Evolutionary conservation across 2,113 vertebrate species (phyloP).

Genomic region (Tragelaphus buxtoni): DNA sequence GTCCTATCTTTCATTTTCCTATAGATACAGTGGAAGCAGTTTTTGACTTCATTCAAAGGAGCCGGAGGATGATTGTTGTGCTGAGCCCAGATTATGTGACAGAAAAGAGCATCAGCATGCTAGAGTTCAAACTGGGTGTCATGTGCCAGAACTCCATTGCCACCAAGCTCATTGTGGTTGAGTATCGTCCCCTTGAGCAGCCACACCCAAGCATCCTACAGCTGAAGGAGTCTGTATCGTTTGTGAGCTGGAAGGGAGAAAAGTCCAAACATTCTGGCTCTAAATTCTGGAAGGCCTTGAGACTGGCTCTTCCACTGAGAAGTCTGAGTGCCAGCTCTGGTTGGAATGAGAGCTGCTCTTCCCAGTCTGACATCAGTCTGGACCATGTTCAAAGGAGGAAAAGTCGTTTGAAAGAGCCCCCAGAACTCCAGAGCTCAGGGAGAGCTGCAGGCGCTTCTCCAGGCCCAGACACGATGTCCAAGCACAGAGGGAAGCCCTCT

Average conservation of each 20-base stretch:
- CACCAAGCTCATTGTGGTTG: slow-evolving; percentile 85
- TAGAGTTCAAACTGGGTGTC: slow-evolving; percentile 92
- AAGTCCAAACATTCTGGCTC: slow-evolving; percentile 83
- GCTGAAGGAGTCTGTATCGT: slow-evolving; percentile 84
- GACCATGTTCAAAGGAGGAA: slow-evolving; percentile 77
- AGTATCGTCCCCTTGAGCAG: slow-evolving; percentile 83
- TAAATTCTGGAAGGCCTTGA: slow-evolving; percentile 90
- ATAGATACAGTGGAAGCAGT: slow-evolving; percentile 88
- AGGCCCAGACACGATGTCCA: not conserved
- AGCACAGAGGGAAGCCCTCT: slow-evolving; percentile 71
- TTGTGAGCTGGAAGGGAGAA: slow-evolving; percentile 87
- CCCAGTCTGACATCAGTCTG: slow-evolving; percentile 90
- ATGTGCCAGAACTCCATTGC: slow-evolving; percentile 86
- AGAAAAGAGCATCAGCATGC: slow-evolving; percentile 91
- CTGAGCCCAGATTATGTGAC: slow-evolving; percentile 88
- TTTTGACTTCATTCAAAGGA: slow-evolving; percentile 89
- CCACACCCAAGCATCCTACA: slow-evolving; percentile 83
- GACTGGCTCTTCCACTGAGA: slow-evolving; percentile 87
- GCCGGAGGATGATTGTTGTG: slow-evolving; percentile 90
- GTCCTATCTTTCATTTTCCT: slow-evolving; percentile 45
- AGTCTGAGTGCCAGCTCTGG: slow-evolving; percentile 83
- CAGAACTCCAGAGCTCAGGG: not conserved
- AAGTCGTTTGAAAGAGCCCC: slow-evolving; percentile 75
- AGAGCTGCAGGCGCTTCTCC: not conserved
- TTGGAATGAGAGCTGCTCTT: slow-evolving; percentile 93